Base-by-base conservation (phyloP, 2,113 vertebrate species). In the Eira barbara region DNA sequence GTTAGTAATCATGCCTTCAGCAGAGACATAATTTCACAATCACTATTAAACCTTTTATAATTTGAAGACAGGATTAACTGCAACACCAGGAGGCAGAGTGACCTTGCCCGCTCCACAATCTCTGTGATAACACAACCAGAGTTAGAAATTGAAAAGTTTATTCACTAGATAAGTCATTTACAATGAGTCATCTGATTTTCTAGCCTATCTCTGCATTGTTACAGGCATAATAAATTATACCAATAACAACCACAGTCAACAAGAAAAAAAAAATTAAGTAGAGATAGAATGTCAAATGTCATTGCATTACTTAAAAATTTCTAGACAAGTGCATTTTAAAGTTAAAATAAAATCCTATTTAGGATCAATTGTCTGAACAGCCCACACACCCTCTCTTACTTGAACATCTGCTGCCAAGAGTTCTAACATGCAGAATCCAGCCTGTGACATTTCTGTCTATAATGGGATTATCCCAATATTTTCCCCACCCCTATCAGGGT, bases 141-240 rank as follows among this genome's bases (percentile, higher is more conserved):
- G 97, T 97, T 97, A 98, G 96, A 98, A 98, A 98, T 96, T 98
- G 98, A 98, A 88, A 99, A 97, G 97, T 98, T 98, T 98, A 97
- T 97, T 98, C 98, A 98, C 95, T 97, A 98, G 78, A 98, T 98
- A 98, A 99, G 98, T 98, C 94, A 98, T 95, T 98, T 98, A 93
- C 98, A 99, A 98, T 97, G 78, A 98, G 98, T 98, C 97, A 98
- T 97, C 95, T 98, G 80, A 98, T 98, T 98, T 98, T 98, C 90
- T 96, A 98, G 86, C 81, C 90, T 97, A 85, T 97, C 97, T 98
- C 97, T 81, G 4, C 61, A 91, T 98, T 98, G 97, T 95, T 95
- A 95, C 71, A 97, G 94, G 97, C 97, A 98, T 95, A 98, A 98
- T 98, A 98, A 98, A 98, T 98, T 98, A 98, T 42, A 93, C 57